These are phyloP conservation scores for Ophthalmolycus amberensis DNA, from an alignment of 2,113 vertebrate species.

Conservation along the genomic window DNA sequence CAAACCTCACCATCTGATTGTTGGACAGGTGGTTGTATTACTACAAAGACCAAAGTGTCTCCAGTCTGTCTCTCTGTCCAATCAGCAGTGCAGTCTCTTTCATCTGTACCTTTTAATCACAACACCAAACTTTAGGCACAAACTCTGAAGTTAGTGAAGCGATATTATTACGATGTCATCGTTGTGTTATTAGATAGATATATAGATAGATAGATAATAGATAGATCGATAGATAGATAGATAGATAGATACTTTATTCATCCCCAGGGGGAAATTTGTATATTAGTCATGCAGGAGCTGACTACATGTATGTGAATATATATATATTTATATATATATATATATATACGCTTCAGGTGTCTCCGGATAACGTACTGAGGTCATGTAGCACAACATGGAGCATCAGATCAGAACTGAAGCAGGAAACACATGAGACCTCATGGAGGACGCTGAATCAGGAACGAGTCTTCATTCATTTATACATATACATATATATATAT, in stretches of 20 bases:
- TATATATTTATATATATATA: no score
- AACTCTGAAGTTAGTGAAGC: background rate
- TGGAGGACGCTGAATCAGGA: no score
- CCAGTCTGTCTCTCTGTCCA: background rate
- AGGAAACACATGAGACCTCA: no score
- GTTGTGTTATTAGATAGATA: background rate
- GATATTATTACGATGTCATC: background rate
- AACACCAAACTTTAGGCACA: background rate
- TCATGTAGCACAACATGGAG: background rate
- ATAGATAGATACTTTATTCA: no score
- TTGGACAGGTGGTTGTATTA: background rate
- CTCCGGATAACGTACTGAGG: background rate
- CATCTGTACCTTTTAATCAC: constrained; percentile 20
- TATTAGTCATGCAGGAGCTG: background rate
- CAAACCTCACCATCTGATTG: background rate
- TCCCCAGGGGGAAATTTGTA: no score
- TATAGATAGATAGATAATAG: no score
- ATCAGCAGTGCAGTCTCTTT: constrained; percentile 2
- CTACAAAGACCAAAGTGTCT: background rate
- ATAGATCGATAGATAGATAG: no score
- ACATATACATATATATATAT: no score
- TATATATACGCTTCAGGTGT: background rate
- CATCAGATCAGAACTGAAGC: background rate
- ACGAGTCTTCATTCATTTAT: no score
- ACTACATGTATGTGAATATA: no score